phyloP scores from a whole-genome alignment of 2,888 invertebrate species.

The Capitulum mitella region DNA sequence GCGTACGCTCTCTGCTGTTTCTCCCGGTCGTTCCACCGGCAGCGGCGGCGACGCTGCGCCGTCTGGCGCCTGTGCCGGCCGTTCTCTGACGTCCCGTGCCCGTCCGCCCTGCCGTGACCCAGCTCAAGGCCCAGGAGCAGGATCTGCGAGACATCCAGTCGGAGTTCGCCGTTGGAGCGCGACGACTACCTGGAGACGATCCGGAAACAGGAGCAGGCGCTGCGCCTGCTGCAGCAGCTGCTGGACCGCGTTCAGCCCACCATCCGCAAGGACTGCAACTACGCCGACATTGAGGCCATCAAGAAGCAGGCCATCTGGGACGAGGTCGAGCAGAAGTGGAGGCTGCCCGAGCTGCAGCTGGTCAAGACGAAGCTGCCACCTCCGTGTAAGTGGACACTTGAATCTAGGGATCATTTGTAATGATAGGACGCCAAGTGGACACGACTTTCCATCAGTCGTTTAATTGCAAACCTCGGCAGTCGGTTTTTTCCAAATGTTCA shows the following conservation, averaged over 20 bases:
- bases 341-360: conserved; percentile 58
- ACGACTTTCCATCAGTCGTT: too few relatives aligned
- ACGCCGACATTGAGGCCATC: conserved; percentile 62
- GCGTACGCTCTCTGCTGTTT: too few relatives aligned
- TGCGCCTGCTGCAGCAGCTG: conserved; percentile 60
- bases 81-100: too few relatives aligned
- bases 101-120: conserved; percentile 21
- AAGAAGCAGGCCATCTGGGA: conserved; percentile 63
- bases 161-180: conserved; percentile 71
- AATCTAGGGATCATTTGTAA: too few relatives aligned
- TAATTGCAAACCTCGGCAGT: too few relatives aligned
- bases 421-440: too few relatives aligned
- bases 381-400: conserved; percentile 51
- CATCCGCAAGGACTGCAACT: conserved; percentile 64
- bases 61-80: too few relatives aligned
- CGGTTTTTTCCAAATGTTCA: too few relatives aligned
- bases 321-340: conserved; percentile 63
- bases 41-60: too few relatives aligned
- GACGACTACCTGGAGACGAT: conserved; percentile 75
- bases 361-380: conserved; percentile 62
- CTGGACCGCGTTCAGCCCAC: conserved; percentile 56
- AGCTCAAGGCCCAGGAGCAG: conserved; percentile 58
- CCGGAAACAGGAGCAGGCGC: conserved; percentile 60
- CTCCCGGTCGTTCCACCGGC: too few relatives aligned
- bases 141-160: conserved; percentile 69